These are phyloP conservation scores for Diabrotica undecimpunctata DNA, from an alignment of 1,140 invertebrate genomes.

Conservation along the genomic window DNA sequence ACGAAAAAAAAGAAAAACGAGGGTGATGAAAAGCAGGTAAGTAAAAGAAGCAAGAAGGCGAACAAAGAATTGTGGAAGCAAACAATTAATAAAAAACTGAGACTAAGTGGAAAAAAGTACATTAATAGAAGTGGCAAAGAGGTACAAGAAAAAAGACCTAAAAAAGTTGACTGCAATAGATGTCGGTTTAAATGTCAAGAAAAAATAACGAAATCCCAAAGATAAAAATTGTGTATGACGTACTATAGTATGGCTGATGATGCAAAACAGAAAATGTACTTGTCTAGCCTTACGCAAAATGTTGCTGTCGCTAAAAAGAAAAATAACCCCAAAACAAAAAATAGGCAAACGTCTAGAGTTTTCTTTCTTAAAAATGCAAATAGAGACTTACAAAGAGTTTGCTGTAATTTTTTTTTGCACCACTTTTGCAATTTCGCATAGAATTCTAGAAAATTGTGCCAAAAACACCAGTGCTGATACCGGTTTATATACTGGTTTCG, in stretches of 20 bases:
- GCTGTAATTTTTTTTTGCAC: too few relatives aligned
- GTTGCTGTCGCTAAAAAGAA: conserved; percentile 1
- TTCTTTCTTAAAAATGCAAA: background rate
- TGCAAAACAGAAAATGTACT: conserved; percentile 6
- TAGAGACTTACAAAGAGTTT: too few relatives aligned
- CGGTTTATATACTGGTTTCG: too few relatives aligned
- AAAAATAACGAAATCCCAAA: background rate
- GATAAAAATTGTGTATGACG: background rate
- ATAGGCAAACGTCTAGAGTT: background rate
- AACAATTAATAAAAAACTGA: background rate
- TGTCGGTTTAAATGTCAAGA: background rate
- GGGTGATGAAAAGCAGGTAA: too few relatives aligned
- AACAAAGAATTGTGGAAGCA: background rate
- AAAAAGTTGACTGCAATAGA: background rate
- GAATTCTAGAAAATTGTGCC: too few relatives aligned
- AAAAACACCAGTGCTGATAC: too few relatives aligned
- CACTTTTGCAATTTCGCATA: too few relatives aligned
- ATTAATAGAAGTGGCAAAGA: conserved; percentile 10
- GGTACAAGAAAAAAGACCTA: background rate
- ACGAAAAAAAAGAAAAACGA: too few relatives aligned
- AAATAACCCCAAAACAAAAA: background rate
- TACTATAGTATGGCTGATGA: conserved; percentile 6
- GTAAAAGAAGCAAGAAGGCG: background rate
- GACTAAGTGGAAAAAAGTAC: conserved; percentile 8
- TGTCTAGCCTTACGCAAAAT: background rate